Conservation (phyloP, 1,140 invertebrate genomes). For the Pogonomyrmex barbatus region DNA sequence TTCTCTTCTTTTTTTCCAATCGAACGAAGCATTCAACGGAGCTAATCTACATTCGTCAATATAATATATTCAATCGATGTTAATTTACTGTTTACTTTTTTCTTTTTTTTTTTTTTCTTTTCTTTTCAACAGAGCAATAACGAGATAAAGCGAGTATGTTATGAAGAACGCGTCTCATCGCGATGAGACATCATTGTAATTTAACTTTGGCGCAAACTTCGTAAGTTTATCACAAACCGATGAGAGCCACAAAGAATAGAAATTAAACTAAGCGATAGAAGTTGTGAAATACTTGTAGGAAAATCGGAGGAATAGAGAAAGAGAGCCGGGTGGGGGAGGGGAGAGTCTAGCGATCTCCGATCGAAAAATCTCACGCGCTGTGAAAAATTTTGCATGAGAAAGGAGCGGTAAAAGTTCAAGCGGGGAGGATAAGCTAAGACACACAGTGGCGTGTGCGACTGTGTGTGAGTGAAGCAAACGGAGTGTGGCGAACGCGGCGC, state of each 20-base stretch:
- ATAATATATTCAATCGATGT: background rate
- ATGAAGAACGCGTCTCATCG: background rate
- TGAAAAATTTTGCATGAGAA: constrained; percentile 39
- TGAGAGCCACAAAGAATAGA: background rate
- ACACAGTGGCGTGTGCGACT: background rate
- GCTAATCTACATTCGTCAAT: background rate
- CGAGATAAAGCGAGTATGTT: background rate
- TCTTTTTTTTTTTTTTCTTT: too few relatives aligned
- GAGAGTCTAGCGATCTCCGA: background rate
- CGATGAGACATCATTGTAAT: background rate
- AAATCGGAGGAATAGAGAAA: background rate
- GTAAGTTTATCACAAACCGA: background rate
- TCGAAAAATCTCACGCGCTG: constrained; percentile 16
- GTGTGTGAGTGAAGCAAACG: background rate
- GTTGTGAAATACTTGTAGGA: background rate
- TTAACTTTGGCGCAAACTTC: background rate
- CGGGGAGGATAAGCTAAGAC: background rate
- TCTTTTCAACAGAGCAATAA: background rate
- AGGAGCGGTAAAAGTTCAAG: background rate
- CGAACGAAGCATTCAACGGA: background rate
- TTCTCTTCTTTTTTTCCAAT: background rate
- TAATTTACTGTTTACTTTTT: background rate
- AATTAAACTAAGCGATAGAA: background rate
- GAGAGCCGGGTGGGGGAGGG: background rate
- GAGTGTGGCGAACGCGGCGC: background rate